These are phyloP conservation scores for Anaspis maculata DNA, from an alignment of 2,888 invertebrate genomes.

Conservation along the genomic window DNA sequence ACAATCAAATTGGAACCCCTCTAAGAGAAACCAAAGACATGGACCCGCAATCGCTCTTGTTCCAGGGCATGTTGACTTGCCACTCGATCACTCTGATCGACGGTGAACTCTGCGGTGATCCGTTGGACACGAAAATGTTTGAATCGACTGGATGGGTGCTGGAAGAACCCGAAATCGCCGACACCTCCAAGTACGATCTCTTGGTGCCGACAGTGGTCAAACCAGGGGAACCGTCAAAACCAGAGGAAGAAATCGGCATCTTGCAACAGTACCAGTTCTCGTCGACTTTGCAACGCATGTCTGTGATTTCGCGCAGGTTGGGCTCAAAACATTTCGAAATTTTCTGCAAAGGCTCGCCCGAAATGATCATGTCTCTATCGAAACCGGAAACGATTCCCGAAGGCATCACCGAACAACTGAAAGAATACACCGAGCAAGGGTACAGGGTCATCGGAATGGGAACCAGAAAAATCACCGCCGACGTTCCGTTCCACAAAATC, in stretches of 20 bases:
- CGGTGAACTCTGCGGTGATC: slow-evolving; percentile 81
- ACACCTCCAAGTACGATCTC: slow-evolving; percentile 70
- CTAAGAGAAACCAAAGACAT: slow-evolving; percentile 22
- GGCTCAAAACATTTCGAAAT: slow-evolving; percentile 67
- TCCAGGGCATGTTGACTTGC: slow-evolving; percentile 83
- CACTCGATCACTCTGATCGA: slow-evolving; percentile 88
- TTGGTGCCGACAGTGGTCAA: slow-evolving; percentile 75
- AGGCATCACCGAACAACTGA: slow-evolving; percentile 64
- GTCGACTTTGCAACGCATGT: slow-evolving; percentile 81
- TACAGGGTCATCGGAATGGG: slow-evolving; percentile 87
- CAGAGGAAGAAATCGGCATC: slow-evolving; percentile 46
- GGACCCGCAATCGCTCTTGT: slow-evolving; percentile 20
- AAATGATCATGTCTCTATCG: slow-evolving; percentile 76
- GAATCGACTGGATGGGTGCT: slow-evolving; percentile 84
- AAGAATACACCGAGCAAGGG: slow-evolving; percentile 76
- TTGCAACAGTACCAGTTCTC: slow-evolving; percentile 70
- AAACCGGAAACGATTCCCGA: slow-evolving; percentile 64
- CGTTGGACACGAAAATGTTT: slow-evolving; percentile 90
- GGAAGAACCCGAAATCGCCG: slow-evolving; percentile 70
- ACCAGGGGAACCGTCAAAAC: slow-evolving; percentile 37
- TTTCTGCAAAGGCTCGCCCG: slow-evolving; percentile 90
- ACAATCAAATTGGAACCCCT: no score
- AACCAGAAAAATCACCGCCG: slow-evolving; percentile 54
- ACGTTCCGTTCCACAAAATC: slow-evolving; percentile 57
- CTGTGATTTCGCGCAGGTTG: slow-evolving; percentile 66